Base-by-base conservation (phyloP, 1,140 invertebrate species). In the Dendrolimus kikuchii region DNA sequence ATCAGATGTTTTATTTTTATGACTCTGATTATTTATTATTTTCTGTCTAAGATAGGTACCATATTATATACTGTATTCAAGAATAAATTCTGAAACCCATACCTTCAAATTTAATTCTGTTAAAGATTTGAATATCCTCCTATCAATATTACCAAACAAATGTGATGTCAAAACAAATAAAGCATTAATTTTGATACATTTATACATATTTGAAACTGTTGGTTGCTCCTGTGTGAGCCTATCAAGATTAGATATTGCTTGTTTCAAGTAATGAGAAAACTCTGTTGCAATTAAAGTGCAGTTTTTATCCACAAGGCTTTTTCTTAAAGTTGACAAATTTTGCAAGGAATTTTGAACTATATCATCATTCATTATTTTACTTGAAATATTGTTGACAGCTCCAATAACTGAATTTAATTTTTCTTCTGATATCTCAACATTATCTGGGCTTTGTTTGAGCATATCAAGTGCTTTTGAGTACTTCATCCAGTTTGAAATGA, bases 101-200 rank as follows among this genome's bases (percentile, higher is more conserved):
- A 93, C 91, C 89, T 94, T 96, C 80, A 91, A 93, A 74, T 95
- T 92, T 1, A 92, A 70, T 61, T 96, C 95, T 64, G 91, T 87
- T 6, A 96, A 64, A 55, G 88, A 81, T 85, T 92, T 94, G 47
- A 95, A 90, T 7, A 94, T 74, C 86, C 94, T 95, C 73, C 92
- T 95, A 68, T 98, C 95, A 58, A 89, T 89, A 45, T 88, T 89
- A 36, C 93, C 92, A 86, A 95, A 96, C n/a, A 96, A 86, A 67
- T 92, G 90, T 59, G 91, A 90, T 53, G 92, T 90, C 10, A 96
- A 85, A 4, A 94, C 91, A 79, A 92, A 91, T 3, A 95, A 84
- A 36, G 91, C 88, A 86, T 93, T 94, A 2, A 93, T 77, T 74
- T 92, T 92, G 10, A 95, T 90, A 86, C 93, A 93, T 64, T 90